phyloP scores from a whole-genome alignment of 2,888 invertebrate genomes.

The Nomada goodeniana region DNA sequence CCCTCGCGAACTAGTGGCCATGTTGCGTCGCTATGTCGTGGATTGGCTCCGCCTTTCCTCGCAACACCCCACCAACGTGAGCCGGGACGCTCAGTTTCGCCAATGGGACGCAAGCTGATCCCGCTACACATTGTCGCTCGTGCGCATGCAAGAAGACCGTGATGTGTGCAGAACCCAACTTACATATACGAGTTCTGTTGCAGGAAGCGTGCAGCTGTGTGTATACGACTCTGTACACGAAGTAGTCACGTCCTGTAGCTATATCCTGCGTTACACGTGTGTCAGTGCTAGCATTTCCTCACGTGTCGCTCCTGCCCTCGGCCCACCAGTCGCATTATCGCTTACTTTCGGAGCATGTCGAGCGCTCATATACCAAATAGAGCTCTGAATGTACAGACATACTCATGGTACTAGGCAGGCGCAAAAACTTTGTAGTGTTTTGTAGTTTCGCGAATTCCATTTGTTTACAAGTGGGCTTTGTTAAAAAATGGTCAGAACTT shows the following conservation, averaged over 20 bases:
- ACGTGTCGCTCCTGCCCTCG: conserved; percentile 61
- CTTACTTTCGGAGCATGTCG: conserved; percentile 58
- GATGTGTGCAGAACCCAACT: background rate
- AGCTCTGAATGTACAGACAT: conserved; percentile 33
- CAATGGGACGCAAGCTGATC: conserved; percentile 53
- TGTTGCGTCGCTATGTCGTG: conserved; percentile 73
- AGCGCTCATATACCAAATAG: conserved; percentile 44
- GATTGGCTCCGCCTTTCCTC: conserved; percentile 70
- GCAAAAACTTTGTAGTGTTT: conserved; percentile 11
- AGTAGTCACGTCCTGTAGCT: conserved; percentile 18
- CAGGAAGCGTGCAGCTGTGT: conserved; percentile 11
- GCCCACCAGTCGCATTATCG: conserved; percentile 60
- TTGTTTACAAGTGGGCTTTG: background rate
- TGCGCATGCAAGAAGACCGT: conserved; percentile 37
- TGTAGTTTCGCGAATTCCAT: background rate
- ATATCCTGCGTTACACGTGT: conserved; percentile 36
- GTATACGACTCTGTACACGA: background rate
- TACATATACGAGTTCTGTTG: background rate
- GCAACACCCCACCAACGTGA: conserved; percentile 46
- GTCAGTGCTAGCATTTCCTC: conserved; percentile 59
- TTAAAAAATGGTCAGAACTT: background rate
- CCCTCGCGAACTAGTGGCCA: conserved; percentile 79
- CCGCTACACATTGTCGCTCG: conserved; percentile 41
- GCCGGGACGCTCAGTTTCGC: conserved; percentile 41
- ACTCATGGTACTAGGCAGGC: conserved; percentile 26